Evolutionary conservation across 2,888 invertebrate species (phyloP).

Genomic region (Lysandra coridon): DNA sequence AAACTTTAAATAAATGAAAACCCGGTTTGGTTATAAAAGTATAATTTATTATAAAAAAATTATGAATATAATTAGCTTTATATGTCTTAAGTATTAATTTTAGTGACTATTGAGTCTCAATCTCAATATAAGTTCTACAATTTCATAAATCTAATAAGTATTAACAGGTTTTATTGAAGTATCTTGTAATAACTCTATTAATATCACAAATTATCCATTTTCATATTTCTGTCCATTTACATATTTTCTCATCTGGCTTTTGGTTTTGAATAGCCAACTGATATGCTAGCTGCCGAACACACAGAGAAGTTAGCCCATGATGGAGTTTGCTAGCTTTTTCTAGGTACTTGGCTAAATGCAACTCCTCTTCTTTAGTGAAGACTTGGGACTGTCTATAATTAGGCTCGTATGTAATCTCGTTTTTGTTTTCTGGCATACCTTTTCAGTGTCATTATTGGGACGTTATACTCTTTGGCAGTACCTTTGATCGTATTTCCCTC

Average conservation of each 20-base stretch:
- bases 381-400: constrained; percentile 30
- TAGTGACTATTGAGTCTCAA: no score
- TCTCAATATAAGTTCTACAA: no score
- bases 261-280: constrained; percentile 25
- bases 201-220: no score
- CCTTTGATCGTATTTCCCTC: neutral
- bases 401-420: constrained; percentile 16
- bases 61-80: no score
- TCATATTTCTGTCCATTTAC: no score
- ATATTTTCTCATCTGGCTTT: constrained; percentile 14
- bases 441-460: constrained; percentile 2
- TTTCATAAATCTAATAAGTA: no score
- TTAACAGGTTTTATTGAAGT: no score
- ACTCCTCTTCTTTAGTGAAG: constrained; percentile 19
- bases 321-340: constrained; percentile 21
- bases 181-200: no score
- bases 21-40: no score
- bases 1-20: no score
- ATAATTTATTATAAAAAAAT: no score
- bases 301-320: constrained; percentile 25
- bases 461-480: constrained; percentile 5
- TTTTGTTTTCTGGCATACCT: constrained; percentile 2
- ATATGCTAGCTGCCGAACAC: constrained; percentile 26
- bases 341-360: constrained; percentile 21
- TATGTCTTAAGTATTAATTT: no score